Evolutionary conservation across 2,113 vertebrate genomes (phyloP).

Genomic region (Ibidorhyncha struthersii): DNA sequence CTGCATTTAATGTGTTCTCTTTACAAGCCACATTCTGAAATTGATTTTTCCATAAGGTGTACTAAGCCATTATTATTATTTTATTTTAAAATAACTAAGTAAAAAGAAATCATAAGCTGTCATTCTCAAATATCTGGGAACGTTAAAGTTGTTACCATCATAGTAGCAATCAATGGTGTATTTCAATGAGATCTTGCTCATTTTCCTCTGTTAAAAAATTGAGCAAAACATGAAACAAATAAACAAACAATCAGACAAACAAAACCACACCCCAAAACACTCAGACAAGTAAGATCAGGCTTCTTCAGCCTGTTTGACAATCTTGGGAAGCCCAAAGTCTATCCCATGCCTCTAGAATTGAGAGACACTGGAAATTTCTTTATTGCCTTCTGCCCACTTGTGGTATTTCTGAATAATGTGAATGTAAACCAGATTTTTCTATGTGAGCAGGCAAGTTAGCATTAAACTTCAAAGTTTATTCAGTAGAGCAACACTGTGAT

Average conservation of each 20-base stretch:
- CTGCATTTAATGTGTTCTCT: background rate
- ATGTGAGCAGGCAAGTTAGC: background rate
- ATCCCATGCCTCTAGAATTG: background rate
- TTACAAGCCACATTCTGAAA: background rate
- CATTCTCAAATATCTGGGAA: background rate
- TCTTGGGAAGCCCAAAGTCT: background rate
- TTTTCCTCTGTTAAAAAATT: background rate
- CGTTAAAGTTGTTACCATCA: background rate
- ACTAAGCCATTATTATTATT: background rate
- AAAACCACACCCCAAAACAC: background rate
- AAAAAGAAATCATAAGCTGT: background rate
- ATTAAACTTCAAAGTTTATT: background rate
- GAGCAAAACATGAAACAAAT: background rate
- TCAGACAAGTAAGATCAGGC: background rate
- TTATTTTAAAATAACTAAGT: background rate
- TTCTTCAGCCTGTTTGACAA: background rate
- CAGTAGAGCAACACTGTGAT: background rate
- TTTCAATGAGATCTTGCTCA: background rate
- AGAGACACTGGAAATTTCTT: background rate
- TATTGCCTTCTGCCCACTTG: background rate
- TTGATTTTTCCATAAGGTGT: background rate
- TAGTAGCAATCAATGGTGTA: background rate
- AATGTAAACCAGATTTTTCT: constrained; percentile 37
- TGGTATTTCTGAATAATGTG: background rate
- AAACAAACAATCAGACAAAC: background rate